Conservation (phyloP, 2,888 invertebrate species). For the Heliconius cydno region DNA sequence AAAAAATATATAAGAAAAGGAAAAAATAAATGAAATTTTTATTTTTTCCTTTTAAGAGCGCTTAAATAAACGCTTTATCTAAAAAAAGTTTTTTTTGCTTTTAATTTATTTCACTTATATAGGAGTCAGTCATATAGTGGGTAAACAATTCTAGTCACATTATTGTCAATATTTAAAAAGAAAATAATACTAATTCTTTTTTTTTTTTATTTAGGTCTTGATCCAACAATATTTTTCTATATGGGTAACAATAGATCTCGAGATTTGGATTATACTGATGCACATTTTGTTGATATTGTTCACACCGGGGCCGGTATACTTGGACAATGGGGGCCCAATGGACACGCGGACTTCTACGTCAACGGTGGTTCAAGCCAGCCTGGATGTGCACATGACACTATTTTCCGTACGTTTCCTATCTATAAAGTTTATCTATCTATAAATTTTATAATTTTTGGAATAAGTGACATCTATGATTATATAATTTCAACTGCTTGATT, state of each 20-base stretch:
- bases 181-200: not conserved
- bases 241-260: slow-evolving; percentile 91
- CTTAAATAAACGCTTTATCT: too few species aligned
- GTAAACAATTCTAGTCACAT: not conserved
- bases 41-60: too few species aligned
- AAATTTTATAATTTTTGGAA: not conserved
- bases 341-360: slow-evolving; percentile 94
- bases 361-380: slow-evolving; percentile 95
- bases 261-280: slow-evolving; percentile 91
- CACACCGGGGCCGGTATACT: slow-evolving; percentile 94
- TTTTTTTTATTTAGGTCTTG: slow-evolving; percentile 83
- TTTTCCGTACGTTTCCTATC: slow-evolving; percentile 87
- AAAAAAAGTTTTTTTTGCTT: too few species aligned
- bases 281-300: slow-evolving; percentile 91
- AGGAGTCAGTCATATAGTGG: too few species aligned
- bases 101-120: too few species aligned
- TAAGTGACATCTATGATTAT: not conserved
- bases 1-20: too few species aligned
- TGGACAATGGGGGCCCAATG: slow-evolving; percentile 95
- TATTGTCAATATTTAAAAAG: not conserved
- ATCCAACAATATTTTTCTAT: slow-evolving; percentile 94
- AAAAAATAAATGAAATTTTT: too few species aligned
- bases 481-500: not conserved
- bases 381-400: slow-evolving; percentile 91
- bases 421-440: not conserved